Evolutionary conservation across 2,113 vertebrate genomes (phyloP).

Genomic region (Pseudopodoces humilis): DNA sequence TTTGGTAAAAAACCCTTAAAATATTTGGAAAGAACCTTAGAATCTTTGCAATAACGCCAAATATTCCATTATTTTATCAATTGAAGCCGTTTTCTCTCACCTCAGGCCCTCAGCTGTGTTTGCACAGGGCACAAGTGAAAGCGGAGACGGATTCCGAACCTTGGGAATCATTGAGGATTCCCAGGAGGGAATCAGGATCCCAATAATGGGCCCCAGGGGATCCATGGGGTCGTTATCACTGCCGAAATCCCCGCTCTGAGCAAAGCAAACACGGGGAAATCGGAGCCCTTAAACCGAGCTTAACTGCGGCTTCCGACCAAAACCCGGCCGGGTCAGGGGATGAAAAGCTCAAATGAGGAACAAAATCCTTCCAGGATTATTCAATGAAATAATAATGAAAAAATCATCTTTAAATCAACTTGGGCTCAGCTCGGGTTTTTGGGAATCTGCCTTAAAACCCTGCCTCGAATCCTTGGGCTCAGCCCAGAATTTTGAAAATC

Average conservation of each 20-base stretch:
- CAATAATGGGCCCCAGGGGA: background rate
- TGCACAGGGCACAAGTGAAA: background rate
- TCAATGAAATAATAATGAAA: too few relatives aligned
- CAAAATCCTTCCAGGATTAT: too few relatives aligned
- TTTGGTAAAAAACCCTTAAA: background rate
- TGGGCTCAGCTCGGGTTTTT: background rate
- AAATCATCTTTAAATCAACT: background rate
- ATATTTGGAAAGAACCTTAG: too few relatives aligned
- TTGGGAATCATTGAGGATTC: background rate
- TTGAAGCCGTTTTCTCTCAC: background rate
- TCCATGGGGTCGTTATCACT: background rate
- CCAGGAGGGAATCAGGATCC: background rate
- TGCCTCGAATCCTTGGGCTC: too few relatives aligned
- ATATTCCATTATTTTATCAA: rapidly evolving
- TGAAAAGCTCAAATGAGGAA: too few relatives aligned
- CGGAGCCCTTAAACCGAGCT: background rate
- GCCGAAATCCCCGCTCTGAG: background rate
- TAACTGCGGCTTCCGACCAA: rapidly evolving
- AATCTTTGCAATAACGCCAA: rapidly evolving
- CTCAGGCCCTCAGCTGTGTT: background rate
- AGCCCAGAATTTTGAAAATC: background rate
- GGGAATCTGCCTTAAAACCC: background rate
- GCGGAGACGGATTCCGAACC: background rate
- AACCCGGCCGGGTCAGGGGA: background rate
- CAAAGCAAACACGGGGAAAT: background rate